Conservation (phyloP, 92 coral and sea anemone species). For the Diadumene lineata region DNA sequence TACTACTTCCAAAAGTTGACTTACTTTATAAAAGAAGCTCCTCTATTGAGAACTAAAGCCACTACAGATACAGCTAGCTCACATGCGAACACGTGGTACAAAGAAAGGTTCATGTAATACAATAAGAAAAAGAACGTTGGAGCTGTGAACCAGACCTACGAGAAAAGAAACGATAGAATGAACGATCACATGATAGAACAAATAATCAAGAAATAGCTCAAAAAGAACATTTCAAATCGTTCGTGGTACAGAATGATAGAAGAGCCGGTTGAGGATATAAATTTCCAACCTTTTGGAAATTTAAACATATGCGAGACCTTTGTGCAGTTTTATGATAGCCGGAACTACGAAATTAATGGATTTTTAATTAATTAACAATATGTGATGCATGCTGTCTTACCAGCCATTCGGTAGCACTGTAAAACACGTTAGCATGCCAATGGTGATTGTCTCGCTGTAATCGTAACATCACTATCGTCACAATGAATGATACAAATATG, state of each 20-base stretch:
- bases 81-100: conserved; percentile 78
- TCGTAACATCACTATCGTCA: conserved; percentile 92
- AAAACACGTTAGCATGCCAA: conserved; percentile 82
- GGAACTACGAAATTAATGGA: too few species aligned
- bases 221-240: neutral
- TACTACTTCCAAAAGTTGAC: conserved; percentile 33
- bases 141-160: conserved; percentile 97
- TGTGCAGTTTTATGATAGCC: too few species aligned
- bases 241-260: neutral
- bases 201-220: neutral
- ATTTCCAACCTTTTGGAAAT: too few species aligned
- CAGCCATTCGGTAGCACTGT: conserved; percentile 88
- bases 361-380: too few species aligned
- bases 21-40: conserved; percentile 82
- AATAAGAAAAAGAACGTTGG: conserved; percentile 93
- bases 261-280: neutral
- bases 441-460: conserved; percentile 85
- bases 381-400: neutral
- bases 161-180: neutral
- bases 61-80: conserved; percentile 72
- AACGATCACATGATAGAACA: neutral
- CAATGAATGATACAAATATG: conserved; percentile 95
- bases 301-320: too few species aligned
- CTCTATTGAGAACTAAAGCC: conserved; percentile 73
- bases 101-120: conserved; percentile 83